Evolutionary conservation across 2,113 vertebrate species (phyloP), one percentile per base, ranked within the genome.

Genomic region (Dermatemys mawii): DNA sequence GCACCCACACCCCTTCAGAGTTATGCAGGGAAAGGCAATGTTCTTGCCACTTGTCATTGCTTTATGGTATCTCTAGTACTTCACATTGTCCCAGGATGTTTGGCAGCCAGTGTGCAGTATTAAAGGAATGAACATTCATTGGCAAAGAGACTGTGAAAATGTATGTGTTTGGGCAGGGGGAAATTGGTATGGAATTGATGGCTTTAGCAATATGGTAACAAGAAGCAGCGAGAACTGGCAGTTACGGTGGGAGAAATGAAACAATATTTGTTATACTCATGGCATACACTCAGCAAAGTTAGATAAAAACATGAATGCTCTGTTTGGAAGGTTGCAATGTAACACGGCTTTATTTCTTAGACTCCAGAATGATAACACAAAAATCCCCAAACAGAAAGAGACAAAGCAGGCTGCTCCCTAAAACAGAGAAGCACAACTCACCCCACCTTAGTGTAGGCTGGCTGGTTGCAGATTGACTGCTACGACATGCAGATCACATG

Each of bases 1-100:
- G 35, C 0, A 0, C 5, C 78, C 5, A 29, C 17, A 44, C 8
- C 0, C 0, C 38, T 90, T 60, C 54, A 89, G 75, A 78, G 11
- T 78, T 90, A 78, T 38, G 38, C 11, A 54, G 67, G 90, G 44
- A 70, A 53, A 91, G 13, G 51, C 75, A 87, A 26, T 8, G 57
- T 41, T 70, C 41, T 75, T 60, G 3, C 48, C 14, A 41, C 54
- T 93, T 93, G 78, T 24, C 11, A 22, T 75, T 82, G 35, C 90
- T 78, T 92, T 79, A 83, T 14, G 93, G 38, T 53, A 26, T 53
- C 51, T 53, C 54, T 54, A n/a, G 5, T 54, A 54, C 22, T 26
- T 51, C 35, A 87, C 19, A 38, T 67, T n/a, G 35, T 67, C 60
- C 63, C n/a, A n/a, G 2, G 63, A 67, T 38, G 10, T n/a, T 67